phyloP scores from a whole-genome alignment of 2,797 vertebrate genomes.

The Aeoliscus strigatus region DNA sequence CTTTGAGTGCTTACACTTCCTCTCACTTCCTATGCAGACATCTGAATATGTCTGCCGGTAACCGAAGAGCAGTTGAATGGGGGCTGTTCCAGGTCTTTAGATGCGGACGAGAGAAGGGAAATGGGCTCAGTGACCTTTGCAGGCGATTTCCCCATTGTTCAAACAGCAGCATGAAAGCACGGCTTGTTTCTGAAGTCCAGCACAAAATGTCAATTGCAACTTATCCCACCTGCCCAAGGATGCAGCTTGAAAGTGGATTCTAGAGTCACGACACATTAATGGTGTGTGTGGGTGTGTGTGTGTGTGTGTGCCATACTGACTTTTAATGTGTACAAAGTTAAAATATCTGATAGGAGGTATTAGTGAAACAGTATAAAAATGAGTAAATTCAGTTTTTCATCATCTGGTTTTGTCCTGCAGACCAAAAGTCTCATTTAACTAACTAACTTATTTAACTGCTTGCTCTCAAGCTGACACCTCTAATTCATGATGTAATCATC shows the following conservation, averaged over 20 bases:
- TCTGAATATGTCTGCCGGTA: slow-evolving; percentile 65
- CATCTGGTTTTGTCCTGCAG: no score
- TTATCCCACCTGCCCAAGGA: slow-evolving; percentile 77
- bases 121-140: slow-evolving; percentile 83
- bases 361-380: no score
- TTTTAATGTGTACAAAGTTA: no score
- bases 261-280: slow-evolving; percentile 69
- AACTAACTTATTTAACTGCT: no score
- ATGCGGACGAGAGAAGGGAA: slow-evolving; percentile 73
- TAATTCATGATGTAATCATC: no score
- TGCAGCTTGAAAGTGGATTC: slow-evolving; percentile 77
- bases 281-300: no score
- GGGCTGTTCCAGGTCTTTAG: slow-evolving; percentile 70
- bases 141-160: slow-evolving; percentile 80
- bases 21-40: slow-evolving; percentile 56
- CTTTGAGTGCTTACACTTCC: slow-evolving; percentile 29
- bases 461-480: no score
- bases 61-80: slow-evolving; percentile 69
- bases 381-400: no score
- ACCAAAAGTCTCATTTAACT: no score
- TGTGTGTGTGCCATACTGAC: no score
- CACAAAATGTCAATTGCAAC: slow-evolving; percentile 84
- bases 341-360: no score
- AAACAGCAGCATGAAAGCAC: slow-evolving; percentile 83
- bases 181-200: slow-evolving; percentile 81